phyloP scores from a whole-genome alignment of 2,797 vertebrate species.

The Potorous gilbertii region DNA sequence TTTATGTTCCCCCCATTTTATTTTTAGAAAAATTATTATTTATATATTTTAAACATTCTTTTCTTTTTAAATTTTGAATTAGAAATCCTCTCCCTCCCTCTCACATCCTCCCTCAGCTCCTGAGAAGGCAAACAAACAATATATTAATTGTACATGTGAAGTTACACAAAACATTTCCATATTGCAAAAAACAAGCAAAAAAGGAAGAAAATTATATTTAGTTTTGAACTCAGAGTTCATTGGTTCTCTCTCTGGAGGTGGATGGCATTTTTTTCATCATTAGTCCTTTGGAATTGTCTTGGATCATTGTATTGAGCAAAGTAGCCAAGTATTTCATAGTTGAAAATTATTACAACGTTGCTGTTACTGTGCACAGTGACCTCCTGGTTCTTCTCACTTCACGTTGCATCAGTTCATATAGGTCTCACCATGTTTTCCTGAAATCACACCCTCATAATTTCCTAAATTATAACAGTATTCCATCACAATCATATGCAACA shows the following conservation, averaged over 20 bases:
- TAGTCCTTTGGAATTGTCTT: background rate
- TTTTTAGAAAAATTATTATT: background rate
- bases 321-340: background rate
- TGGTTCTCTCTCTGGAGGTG: background rate
- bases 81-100: background rate
- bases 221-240: background rate
- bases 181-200: background rate
- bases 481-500: background rate
- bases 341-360: background rate
- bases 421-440: background rate
- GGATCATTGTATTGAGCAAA: background rate
- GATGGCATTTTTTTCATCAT: background rate
- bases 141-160: background rate
- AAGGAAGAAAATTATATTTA: background rate
- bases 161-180: background rate
- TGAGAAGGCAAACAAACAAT: background rate
- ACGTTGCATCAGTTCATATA: background rate
- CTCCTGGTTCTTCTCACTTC: background rate
- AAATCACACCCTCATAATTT: background rate
- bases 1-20: background rate
- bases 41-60: background rate
- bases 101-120: background rate
- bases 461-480: background rate
- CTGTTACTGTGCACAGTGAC: background rate
- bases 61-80: background rate